Evolutionary conservation across 1,140 invertebrate species (phyloP), one percentile per base, ranked within the genome.

Genomic region (Aporrectodea caliginosa): DNA sequence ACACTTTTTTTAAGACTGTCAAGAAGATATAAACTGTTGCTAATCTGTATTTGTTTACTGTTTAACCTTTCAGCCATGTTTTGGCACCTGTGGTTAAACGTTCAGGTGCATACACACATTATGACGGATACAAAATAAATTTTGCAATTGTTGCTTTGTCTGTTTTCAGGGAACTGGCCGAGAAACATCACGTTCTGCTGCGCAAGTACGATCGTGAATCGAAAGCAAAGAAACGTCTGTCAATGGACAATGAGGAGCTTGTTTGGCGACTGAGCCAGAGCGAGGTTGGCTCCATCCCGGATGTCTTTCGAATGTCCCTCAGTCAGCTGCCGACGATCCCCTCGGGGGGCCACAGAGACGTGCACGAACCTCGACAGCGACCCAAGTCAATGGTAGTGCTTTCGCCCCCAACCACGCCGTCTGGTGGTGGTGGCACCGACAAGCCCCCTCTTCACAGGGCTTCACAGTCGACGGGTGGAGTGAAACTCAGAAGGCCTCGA

Each of bases 181-280:
- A 86, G 78, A 86, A 85, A 76, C 86, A 85, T 81, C 85, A 87
- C 35, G 82, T 84, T 73, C 75, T 88, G 78, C 85, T 87, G 86
- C 82, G 84, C 32, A 86, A 85, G 78, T 88, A 83, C 77, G 86
- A 87, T 74, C 84, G 84, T 32, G 92, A 95, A 84, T 89, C 89
- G 0, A 93, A 93, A 82, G 93, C 93, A 73, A 93, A 93, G 79
- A 92, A 93, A 76, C 89, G 93, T 16, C 85, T 95, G 1, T 91
- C 91, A 0, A 92, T 93, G 83, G 91, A 93, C 83, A 95, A 95
- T 85, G 95, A 97, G 88, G 93, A 95, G 87, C 89, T 96, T 0
- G 91, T 93, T 83, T 96, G 93, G 91, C 93, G 93, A 85, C 90
- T 96, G 74, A 91, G 81, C 87, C 90, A 86, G 35, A 58, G 43